phyloP scores from a whole-genome alignment of 2,113 vertebrate genomes.

The Aviceda subcristata region DNA sequence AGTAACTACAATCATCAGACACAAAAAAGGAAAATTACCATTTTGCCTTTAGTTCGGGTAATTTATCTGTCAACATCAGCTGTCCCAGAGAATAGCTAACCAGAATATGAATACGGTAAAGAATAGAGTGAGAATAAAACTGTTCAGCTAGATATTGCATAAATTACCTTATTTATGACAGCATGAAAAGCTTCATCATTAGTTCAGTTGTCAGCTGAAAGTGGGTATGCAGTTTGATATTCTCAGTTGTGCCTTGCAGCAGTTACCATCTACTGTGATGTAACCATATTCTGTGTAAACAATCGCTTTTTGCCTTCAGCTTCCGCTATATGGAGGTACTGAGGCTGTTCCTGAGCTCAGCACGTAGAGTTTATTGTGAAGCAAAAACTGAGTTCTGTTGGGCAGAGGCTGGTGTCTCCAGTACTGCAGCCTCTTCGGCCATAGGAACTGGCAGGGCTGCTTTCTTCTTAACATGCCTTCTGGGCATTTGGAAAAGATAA shows the following conservation, averaged over 20 bases:
- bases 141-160: not conserved
- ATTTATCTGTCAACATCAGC: not conserved
- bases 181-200: not conserved
- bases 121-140: not conserved
- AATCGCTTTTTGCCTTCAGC: slow-evolving; percentile 66
- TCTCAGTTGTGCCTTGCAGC: slow-evolving; percentile 58
- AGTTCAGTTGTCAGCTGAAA: not conserved
- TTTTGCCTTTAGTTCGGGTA: not conserved
- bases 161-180: not conserved
- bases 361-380: slow-evolving; percentile 41
- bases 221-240: not conserved
- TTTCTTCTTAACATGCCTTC: not conserved
- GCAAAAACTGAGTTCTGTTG: slow-evolving; percentile 12
- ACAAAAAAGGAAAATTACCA: not conserved
- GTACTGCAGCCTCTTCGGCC: slow-evolving; percentile 54
- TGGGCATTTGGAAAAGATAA: not conserved
- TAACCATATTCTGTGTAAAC: slow-evolving; percentile 71
- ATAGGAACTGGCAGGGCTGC: not conserved
- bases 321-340: slow-evolving; percentile 54
- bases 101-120: not conserved
- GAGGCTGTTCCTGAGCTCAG: slow-evolving; percentile 62
- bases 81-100: not conserved
- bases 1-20: not conserved
- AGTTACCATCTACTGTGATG: slow-evolving; percentile 64
- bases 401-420: slow-evolving; percentile 55